Conservation (phyloP, 2,113 vertebrate species). For the Heterotis niloticus region DNA sequence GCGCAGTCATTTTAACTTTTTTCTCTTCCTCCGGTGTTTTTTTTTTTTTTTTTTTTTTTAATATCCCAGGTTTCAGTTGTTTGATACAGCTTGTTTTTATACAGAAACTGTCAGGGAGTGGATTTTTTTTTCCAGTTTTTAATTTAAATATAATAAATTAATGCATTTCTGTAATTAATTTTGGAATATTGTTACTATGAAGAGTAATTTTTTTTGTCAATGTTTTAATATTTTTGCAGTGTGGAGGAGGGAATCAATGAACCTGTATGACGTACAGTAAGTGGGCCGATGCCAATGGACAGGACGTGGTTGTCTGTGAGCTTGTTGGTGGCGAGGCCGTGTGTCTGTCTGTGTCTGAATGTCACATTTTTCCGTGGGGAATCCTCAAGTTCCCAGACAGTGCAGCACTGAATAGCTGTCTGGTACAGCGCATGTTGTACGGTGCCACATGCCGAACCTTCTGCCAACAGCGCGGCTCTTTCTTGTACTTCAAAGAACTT, state of each 20-base stretch:
- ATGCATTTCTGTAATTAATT: constrained; percentile 27
- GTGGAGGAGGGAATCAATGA: constrained; percentile 33
- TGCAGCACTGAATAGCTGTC: constrained; percentile 53
- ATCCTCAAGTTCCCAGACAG: background rate
- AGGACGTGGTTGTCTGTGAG: background rate
- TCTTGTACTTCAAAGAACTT: constrained; percentile 37
- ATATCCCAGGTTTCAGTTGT: constrained; percentile 47
- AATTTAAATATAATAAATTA: constrained; percentile 40
- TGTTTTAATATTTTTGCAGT: constrained; percentile 35
- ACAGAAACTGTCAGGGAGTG: constrained; percentile 46
- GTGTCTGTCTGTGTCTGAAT: background rate
- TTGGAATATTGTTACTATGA: constrained; percentile 14
- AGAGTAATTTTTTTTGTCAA: background rate
- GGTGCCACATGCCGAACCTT: constrained; percentile 9
- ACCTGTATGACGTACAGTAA: constrained; percentile 18
- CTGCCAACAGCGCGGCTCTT: constrained; percentile 16
- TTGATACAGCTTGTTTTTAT: constrained; percentile 61
- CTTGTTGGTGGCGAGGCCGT: background rate
- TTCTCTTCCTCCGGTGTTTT: constrained; percentile 28
- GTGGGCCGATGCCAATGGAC: constrained; percentile 25
- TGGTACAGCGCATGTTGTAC: constrained; percentile 55
- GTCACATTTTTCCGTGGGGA: background rate
- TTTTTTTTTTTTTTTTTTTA: constrained; percentile 44
- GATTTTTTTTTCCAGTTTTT: constrained; percentile 49
- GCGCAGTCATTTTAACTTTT: constrained; percentile 32